Base-by-base conservation (phyloP, 2,888 invertebrate species). In the Atethmia centrago region DNA sequence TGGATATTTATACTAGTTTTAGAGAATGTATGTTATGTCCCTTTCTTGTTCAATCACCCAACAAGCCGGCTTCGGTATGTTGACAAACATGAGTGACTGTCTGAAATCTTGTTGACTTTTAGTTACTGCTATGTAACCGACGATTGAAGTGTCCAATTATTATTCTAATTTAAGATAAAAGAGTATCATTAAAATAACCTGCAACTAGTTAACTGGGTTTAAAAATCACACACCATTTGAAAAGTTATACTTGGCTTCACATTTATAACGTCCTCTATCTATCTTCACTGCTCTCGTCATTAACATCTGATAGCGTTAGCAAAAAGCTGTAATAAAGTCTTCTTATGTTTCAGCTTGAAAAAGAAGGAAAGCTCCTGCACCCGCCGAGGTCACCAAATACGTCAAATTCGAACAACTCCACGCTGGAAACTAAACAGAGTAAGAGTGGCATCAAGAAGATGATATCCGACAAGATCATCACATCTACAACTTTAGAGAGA, bases 361-460 rank as follows among this genome's bases (percentile, higher is more conserved):
- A 96, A 89, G 96, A 96, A 91, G 95, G 91, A 28, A 95, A 94
- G 79, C 90, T 94, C 45, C 90, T 96, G 36, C 95, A 96, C 82
- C 96, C 96, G 10, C 96, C 96, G 16, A 92, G 90, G 78, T 95
- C 96, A 47, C 96, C 96, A 19, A 94, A 95, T 84, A 92, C 93
- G 56, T 94, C 95, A 21, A 90, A 95, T 77, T 96, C 96, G 9
- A 96, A 96, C 87, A 96, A 96, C 83, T 96, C 96, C 0, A 96
- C 96, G 0, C 83, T 96, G 31, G 96, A 96, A 90, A 96, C 95
- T 0, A 96, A 96, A 88, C 93, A 94, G n/a, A 89, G 90, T 28
- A 96, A 95, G 79, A 90, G 92, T 45, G 96, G 95, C 36, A 96
- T 96, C 79, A 96, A 96, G 88, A 96, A 96, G 87, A 96, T 96